Percentiles rank a stretch among this genome's conserved stretches.
These are phyloP conservation scores for Phyllotis vaccarum DNA, from an alignment of 2,797 vertebrate species.

Conservation along the genomic window DNA sequence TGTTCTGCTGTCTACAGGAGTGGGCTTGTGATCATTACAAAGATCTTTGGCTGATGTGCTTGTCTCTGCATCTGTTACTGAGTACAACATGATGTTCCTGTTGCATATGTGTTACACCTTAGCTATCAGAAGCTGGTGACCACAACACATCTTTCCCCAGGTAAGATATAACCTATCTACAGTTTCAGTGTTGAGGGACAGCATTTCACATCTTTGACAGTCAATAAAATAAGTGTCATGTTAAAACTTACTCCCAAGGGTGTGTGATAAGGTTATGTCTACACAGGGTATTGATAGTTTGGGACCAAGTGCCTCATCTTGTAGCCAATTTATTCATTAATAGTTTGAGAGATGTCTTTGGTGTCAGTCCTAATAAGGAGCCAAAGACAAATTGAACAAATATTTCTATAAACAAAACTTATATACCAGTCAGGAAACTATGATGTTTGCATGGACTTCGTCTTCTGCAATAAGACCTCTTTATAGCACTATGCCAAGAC, in stretches of 20 bases:
- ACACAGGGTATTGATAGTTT: not conserved
- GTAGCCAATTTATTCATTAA: constrained; percentile 43
- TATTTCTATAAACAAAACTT: constrained; percentile 9
- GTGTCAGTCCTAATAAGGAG: constrained; percentile 5
- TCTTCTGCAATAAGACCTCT: not conserved
- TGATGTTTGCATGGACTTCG: not conserved
- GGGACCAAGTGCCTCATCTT: not conserved
- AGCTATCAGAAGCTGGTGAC: constrained; percentile 17
- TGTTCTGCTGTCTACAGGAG: not conserved
- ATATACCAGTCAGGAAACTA: not conserved
- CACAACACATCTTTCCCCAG: not conserved
- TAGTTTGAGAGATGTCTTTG: constrained; percentile 44
- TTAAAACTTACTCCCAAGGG: not conserved
- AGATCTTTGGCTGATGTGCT: not conserved
- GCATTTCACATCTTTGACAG: not conserved
- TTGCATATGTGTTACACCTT: not conserved
- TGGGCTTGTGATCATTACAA: not conserved
- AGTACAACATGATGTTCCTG: not conserved
- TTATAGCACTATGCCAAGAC: not conserved
- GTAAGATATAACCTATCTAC: not conserved
- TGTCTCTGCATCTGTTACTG: constrained; percentile 20
- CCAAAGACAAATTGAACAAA: constrained; percentile 39
- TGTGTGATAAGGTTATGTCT: not conserved
- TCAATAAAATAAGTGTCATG: not conserved
- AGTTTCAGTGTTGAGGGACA: not conserved